phyloP scores from a whole-genome alignment of 2,888 invertebrate species.

The Tinea trinotella region DNA sequence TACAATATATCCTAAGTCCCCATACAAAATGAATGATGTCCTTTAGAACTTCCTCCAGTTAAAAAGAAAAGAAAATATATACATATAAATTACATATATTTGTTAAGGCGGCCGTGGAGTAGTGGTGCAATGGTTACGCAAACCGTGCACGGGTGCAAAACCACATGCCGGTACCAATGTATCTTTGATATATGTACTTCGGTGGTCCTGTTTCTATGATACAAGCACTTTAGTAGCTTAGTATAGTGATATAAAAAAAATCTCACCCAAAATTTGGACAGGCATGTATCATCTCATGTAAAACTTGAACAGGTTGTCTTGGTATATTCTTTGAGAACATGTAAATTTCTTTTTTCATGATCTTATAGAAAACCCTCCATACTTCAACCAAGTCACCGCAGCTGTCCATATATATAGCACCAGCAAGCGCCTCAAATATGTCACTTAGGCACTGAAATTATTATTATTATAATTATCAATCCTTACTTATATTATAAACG shows the following conservation, averaged over 20 bases:
- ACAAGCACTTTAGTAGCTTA: no score
- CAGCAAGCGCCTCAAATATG: conserved; percentile 91
- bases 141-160: no score
- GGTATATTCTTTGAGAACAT: conserved; percentile 87
- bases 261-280: conserved; percentile 82
- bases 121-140: no score
- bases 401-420: conserved; percentile 91
- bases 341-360: conserved; percentile 91
- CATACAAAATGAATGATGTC: no score
- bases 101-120: not conserved
- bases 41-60: no score
- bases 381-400: conserved; percentile 78
- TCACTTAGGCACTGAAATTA: conserved; percentile 86
- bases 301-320: conserved; percentile 88
- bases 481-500: no score
- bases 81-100: not conserved
- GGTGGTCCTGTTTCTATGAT: no score
- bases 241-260: conserved; percentile 24
- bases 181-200: no score
- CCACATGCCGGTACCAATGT: no score
- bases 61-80: not conserved
- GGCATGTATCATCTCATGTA: conserved; percentile 87
- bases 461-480: no score
- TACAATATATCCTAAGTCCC: no score
- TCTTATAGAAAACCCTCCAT: conserved; percentile 86